A percentile compares a stretch with the other conserved stretches of the same genome.
Conservation (phyloP, 2,113 vertebrate species). For the Myiozetetes cayanensis region DNA sequence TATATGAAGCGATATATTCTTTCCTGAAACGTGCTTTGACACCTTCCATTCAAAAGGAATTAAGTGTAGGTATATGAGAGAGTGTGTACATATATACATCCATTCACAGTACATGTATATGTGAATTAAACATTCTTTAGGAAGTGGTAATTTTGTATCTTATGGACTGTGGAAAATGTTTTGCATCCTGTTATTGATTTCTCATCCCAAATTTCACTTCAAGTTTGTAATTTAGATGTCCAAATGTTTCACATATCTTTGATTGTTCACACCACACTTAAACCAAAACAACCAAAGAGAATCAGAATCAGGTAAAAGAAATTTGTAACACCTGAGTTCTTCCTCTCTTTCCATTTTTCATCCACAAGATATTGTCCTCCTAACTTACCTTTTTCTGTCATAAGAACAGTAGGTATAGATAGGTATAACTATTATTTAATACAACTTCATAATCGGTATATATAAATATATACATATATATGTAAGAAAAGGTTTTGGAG, state of each 20-base stretch:
- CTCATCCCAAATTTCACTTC: background rate
- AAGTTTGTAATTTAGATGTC: background rate
- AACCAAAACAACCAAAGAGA: background rate
- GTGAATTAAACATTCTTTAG: background rate
- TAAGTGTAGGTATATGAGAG: too few relatives aligned
- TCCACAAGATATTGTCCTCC: background rate
- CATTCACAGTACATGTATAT: background rate
- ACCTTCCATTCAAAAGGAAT: background rate
- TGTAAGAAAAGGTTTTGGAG: background rate
- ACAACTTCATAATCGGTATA: background rate
- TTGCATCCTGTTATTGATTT: background rate
- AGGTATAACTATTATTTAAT: background rate
- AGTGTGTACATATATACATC: too few relatives aligned
- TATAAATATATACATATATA: background rate
- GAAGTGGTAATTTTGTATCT: background rate
- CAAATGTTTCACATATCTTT: background rate
- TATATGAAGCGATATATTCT: background rate
- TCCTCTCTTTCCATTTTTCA: background rate
- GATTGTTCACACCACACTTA: background rate
- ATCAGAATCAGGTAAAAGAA: background rate
- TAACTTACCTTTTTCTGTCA: background rate
- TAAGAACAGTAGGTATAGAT: background rate
- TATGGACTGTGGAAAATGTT: background rate
- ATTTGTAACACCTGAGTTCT: background rate
- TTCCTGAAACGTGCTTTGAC: background rate